Conservation (phyloP, 1,140 invertebrate species). For the Drosophila guanche region DNA sequence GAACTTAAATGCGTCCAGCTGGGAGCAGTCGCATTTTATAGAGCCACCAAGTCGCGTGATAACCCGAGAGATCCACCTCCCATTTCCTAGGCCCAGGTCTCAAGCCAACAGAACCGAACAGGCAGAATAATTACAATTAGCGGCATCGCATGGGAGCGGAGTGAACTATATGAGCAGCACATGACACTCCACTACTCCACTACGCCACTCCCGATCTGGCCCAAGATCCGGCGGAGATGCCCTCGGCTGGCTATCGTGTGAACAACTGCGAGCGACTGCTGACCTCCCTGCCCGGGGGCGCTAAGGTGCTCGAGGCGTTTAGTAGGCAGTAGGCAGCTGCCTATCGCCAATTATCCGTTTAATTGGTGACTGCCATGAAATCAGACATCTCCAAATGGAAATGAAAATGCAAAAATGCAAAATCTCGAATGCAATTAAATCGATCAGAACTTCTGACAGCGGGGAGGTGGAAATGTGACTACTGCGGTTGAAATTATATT, state of each 20-base stretch:
- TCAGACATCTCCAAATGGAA: conserved; percentile 16
- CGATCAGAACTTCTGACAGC: conserved; percentile 30
- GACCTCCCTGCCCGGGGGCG: too few species aligned
- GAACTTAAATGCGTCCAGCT: conserved; percentile 37
- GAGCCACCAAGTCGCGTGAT: conserved; percentile 40
- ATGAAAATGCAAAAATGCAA: conserved; percentile 38
- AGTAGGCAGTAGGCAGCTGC: neutral
- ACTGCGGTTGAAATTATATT: conserved; percentile 7
- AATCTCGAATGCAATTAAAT: conserved; percentile 45
- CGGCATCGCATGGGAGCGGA: conserved; percentile 34
- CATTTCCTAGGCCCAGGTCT: conserved; percentile 20
- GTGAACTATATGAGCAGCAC: conserved; percentile 76
- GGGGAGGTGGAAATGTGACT: conserved; percentile 8
- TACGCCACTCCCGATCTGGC: conserved; percentile 28
- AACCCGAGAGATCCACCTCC: conserved; percentile 32
- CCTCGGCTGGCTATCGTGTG: conserved; percentile 68
- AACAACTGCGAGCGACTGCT: conserved; percentile 26
- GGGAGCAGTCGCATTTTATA: conserved; percentile 53
- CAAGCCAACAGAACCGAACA: conserved; percentile 21
- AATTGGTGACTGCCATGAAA: conserved; percentile 63
- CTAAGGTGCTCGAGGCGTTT: neutral
- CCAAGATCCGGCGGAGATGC: conserved; percentile 68
- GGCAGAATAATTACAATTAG: conserved; percentile 68
- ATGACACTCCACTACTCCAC: conserved; percentile 56
- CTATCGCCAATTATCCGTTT: conserved; percentile 47